Base-by-base conservation (phyloP, 2,113 vertebrate genomes). In the Callionymus lyra region DNA sequence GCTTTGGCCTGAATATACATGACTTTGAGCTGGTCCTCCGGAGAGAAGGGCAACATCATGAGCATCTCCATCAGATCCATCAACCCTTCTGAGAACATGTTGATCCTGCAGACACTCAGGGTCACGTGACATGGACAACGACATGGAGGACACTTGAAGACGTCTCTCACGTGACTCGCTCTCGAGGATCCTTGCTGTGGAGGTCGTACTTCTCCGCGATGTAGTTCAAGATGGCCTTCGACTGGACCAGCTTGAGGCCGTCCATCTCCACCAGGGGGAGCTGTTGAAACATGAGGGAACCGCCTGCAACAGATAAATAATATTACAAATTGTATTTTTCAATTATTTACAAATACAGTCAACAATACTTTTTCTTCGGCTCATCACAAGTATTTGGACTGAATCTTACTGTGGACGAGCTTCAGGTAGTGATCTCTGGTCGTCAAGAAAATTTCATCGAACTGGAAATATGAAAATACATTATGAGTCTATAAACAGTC, bases 261-360 rank as follows among this genome's bases (percentile, higher is more conserved):
- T 98, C 93, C 0, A 95, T 94, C 68, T 97, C 91, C 4, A 95
- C 90, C 83, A 94, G 10, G 0, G 94, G 93, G 33, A 98, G 77
- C 63, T 97, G 91, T 10, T 92, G 82, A 56, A 88, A 97, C 73
- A 93, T 65, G 68, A 98, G 82, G 1, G 4, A 44, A 62, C 86
- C 90, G 55, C 80, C 86, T 87, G 45, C n/a, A 35, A 14, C 64
- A 9, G 1, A 45, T 39, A 12, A 3, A 41, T n/a, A n/a, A n/a
- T n/a, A n/a, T n/a, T n/a, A n/a, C n/a, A n/a, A n/a, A n/a, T n/a
- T n/a, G n/a, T n/a, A n/a, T n/a, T n/a, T n/a, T n/a, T n/a, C n/a
- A n/a, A n/a, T n/a, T n/a, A n/a, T n/a, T n/a, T n/a, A n/a, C n/a
- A n/a, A n/a, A n/a, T n/a, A n/a, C n/a, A n/a, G n/a, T n/a, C n/a